Evolutionary conservation across 1,140 invertebrate species (phyloP), one percentile per base, ranked within the genome.

Genomic region (Chelonus insularis): DNA sequence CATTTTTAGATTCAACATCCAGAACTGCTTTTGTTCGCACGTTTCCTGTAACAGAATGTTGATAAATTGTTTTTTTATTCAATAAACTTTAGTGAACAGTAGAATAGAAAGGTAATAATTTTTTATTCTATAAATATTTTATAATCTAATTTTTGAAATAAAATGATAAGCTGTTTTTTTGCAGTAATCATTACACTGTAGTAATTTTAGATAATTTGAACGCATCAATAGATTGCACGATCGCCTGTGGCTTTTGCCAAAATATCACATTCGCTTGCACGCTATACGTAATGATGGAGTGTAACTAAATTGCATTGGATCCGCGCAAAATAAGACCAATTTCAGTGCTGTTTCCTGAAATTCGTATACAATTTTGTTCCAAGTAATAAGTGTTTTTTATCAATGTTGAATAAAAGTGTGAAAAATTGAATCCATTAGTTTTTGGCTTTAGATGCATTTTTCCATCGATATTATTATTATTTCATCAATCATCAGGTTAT

Each of bases 1-100:
- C 89, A 12, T 86, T 82, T 67, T 89, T 89, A 0, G 88, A 88
- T 83, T 99, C 96, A 12, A 94, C 85, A 78, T 99, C 96, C 65
- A 98, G 83, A 14, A 92, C 86, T 0, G 87, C 88, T 65, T 87
- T 84, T 0, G 95, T 97, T 43, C 87, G 85, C 56, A 98, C 92
- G 39, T 87, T 86, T 64, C 95, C 95, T 95, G 83, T 8, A 88
- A 88, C 56, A 75, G 72, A 74, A 64, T 45, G 64, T 51, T 18
- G 48, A 57, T 7, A 47, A 36, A 43, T 64, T 57, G n/a, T 0
- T 36, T 34, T 52, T 14, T 37, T 5, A 74, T 73, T 50, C 65
- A 21, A 39, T 55, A 11, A 18, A 39, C 18, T 37, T 52, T 51
- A 48, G 5, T 48, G n/a, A n/a, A n/a, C n/a, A n/a, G n/a, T n/a